Percentiles rank a stretch among this genome's conserved stretches.
These are phyloP conservation scores for Hippoglossus stenolepis DNA, from an alignment of 2,113 vertebrate genomes.

Conservation along the genomic window DNA sequence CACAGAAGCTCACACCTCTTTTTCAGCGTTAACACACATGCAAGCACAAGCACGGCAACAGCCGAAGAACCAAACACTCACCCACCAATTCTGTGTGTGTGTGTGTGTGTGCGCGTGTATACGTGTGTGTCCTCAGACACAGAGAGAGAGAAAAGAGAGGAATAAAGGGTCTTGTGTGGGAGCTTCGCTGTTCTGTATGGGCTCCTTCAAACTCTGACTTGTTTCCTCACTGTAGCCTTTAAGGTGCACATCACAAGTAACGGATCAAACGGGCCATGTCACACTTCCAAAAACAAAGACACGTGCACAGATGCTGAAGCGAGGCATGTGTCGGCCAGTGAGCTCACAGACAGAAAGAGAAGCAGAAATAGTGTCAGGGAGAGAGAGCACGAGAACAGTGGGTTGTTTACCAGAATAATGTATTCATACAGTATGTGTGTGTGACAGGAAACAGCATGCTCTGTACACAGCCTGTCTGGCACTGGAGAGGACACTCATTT, in stretches of 20 bases:
- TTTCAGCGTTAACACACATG: conserved; percentile 22
- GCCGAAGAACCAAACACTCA: conserved; percentile 41
- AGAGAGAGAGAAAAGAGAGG: background rate
- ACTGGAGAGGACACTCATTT: conserved; percentile 43
- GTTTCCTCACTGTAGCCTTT: conserved; percentile 43
- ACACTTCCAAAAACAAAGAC: conserved; percentile 1
- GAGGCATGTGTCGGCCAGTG: conserved; percentile 24
- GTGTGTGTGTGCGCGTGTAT: background rate
- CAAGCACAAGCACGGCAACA: conserved; percentile 49
- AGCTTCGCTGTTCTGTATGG: conserved; percentile 32
- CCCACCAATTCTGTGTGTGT: conserved; percentile 38
- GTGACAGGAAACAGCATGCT: conserved; percentile 48
- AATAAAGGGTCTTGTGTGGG: conserved; percentile 59
- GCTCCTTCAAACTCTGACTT: conserved; percentile 34
- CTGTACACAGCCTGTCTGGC: conserved; percentile 59
- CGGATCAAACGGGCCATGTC: conserved; percentile 19
- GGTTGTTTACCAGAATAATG: conserved; percentile 40
- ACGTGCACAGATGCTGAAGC: conserved; percentile 17
- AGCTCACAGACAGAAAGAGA: conserved; percentile 12
- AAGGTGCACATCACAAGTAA: conserved; percentile 41
- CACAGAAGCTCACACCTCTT: conserved; percentile 57
- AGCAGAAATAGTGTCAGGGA: background rate
- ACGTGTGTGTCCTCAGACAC: too few relatives aligned
- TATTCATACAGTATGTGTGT: conserved; percentile 33
- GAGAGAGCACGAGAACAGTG: background rate